Evolutionary conservation across 92 coral and sea anemone species (phyloP).

Genomic region (Parazoanthus swiftii): DNA sequence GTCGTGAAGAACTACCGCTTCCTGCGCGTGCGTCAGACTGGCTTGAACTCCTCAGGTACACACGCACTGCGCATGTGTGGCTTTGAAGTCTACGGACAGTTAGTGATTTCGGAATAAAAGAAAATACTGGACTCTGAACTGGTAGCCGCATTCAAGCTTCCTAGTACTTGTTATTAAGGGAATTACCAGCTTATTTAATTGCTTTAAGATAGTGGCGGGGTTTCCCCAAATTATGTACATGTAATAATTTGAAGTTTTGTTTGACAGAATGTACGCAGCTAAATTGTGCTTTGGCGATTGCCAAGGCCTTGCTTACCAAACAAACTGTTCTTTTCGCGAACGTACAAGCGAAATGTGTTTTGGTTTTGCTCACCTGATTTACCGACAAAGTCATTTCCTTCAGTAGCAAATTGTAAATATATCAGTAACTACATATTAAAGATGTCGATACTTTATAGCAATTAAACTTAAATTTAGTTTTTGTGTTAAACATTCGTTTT

Average conservation of each 20-base stretch:
- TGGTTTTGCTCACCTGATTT: no score
- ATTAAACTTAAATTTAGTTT: no score
- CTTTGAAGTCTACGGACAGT: conserved; percentile 72
- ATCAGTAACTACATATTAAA: neutral
- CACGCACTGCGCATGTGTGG: conserved; percentile 69
- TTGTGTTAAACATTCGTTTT: neutral
- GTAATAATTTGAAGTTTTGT: no score
- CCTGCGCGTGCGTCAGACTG: conserved; percentile 82
- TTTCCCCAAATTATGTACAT: neutral
- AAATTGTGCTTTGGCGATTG: no score
- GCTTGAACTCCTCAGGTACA: conserved; percentile 62
- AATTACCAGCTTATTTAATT: no score
- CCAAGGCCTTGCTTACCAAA: no score
- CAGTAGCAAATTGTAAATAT: neutral
- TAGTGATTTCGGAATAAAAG: conserved; percentile 46
- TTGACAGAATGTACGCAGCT: no score
- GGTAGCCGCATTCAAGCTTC: neutral
- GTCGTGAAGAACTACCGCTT: conserved; percentile 52
- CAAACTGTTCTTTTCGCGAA: no score
- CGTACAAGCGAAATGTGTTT: no score
- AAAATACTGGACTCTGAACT: neutral
- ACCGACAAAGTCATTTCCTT: no score
- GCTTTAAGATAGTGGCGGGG: neutral
- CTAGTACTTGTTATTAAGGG: no score
- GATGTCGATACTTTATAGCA: neutral